Evolutionary conservation across 2,888 invertebrate genomes (phyloP), one percentile per base, ranked within the genome.

Genomic region (Melipona beecheii): DNA sequence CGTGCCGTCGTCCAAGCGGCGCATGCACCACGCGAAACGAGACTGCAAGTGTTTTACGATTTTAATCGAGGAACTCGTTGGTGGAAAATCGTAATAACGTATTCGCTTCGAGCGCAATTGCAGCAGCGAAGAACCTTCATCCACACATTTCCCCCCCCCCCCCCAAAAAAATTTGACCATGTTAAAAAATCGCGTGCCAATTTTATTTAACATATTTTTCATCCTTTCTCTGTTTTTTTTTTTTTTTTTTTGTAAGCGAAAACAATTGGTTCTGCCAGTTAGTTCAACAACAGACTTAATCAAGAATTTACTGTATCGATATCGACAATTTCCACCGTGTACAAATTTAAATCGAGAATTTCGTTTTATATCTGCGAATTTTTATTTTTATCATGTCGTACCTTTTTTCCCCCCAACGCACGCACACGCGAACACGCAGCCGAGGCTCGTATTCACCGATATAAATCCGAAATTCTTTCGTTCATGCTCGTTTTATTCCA

Each of bases 21-120:
- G n/a, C 68, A 64, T 58, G 75, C 52, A 69, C 52, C 69, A 27
- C 49, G 69, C 69, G 71, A 54, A 82, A 72, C 71, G 56, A 58
- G 69, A 43, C 21, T 56, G 62, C n/a, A 49, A 17, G 15, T 27
- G 60, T 62, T 77, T 77, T 60, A 58, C 69, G 69, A 69, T 64
- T 19, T 54, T n/a, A 58, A 68, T 36, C 36, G 73, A 31, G 52
- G 27, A 77, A 68, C 49, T 82, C 31, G 58, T 65, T 49, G 75
- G 15, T 19, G n/a, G 24, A 58, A 73, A 36, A 36, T 36, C 9
- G 36, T 1, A 36, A 76, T 27, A n/a, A 24, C 19, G 21, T 75
- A 31, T 17, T 56, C 56, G 3, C 21, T 24, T 24, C 54, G 15
- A 27, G 75, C 4, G 50, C 27, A 58, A 31, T 52, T 43, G 36